phyloP scores from a whole-genome alignment of 2,113 vertebrate genomes.

The Lonchura striata region DNA sequence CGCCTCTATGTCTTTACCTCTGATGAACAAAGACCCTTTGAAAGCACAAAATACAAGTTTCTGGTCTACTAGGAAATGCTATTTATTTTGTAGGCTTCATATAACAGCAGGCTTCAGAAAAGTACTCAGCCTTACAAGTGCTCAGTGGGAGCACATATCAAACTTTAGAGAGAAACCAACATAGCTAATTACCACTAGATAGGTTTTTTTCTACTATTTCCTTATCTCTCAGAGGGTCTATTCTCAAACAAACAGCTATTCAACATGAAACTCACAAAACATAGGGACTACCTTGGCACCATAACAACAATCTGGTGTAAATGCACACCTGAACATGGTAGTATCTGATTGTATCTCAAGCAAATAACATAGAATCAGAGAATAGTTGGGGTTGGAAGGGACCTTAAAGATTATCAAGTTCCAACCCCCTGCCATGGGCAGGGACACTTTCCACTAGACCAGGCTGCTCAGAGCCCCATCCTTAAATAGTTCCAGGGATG shows the following conservation, averaged over 20 bases:
- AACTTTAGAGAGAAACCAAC: background rate
- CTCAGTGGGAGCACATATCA: background rate
- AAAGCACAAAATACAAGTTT: background rate
- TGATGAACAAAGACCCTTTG: background rate
- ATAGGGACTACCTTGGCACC: background rate
- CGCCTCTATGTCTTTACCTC: background rate
- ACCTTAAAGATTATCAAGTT: background rate
- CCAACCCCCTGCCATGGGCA: background rate
- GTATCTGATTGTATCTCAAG: background rate
- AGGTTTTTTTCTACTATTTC: background rate
- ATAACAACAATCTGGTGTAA: background rate
- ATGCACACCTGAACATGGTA: background rate
- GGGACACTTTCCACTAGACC: background rate
- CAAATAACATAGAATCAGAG: background rate
- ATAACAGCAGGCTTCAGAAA: background rate
- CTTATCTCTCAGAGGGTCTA: background rate
- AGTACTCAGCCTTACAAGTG: background rate
- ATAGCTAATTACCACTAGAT: background rate
- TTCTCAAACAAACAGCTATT: background rate
- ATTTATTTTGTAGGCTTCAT: background rate
- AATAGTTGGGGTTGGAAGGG: background rate
- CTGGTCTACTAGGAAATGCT: background rate
- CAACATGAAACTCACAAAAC: background rate
- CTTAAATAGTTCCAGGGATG: background rate
- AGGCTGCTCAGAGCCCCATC: background rate